Conservation (phyloP, 2,888 invertebrate species). For the Eilema depressum region DNA sequence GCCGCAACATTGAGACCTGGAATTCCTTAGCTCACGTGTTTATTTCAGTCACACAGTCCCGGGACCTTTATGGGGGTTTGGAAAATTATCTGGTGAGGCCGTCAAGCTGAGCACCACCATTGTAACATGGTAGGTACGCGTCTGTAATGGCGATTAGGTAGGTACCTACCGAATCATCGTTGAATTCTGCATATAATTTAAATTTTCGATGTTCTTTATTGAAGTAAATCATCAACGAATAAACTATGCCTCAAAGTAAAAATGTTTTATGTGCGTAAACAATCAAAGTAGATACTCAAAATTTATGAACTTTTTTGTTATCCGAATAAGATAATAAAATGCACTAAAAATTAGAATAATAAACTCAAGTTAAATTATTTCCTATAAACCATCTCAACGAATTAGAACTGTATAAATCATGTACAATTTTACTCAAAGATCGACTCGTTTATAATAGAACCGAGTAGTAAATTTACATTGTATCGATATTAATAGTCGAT, state of each 20-base stretch:
- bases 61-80: too few relatives aligned
- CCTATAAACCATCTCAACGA: not conserved
- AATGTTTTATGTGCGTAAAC: not conserved
- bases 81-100: too few relatives aligned
- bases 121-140: too few relatives aligned
- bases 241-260: not conserved
- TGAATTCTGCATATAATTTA: too few relatives aligned
- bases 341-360: not conserved
- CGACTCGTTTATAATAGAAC: not conserved
- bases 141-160: too few relatives aligned
- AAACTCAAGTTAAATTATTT: not conserved
- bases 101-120: too few relatives aligned
- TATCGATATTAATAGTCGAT: constrained; percentile 12
- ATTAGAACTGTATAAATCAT: not conserved
- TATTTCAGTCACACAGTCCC: too few relatives aligned
- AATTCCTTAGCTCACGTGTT: too few relatives aligned
- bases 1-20: too few relatives aligned
- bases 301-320: not conserved
- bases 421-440: not conserved
- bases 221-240: too few relatives aligned
- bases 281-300: not conserved
- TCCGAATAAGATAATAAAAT: not conserved
- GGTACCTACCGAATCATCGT: too few relatives aligned
- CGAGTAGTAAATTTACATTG: not conserved
- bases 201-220: too few relatives aligned